These are phyloP conservation scores for Mus minutoides DNA, from an alignment of 2,797 vertebrate species.

Conservation along the genomic window DNA sequence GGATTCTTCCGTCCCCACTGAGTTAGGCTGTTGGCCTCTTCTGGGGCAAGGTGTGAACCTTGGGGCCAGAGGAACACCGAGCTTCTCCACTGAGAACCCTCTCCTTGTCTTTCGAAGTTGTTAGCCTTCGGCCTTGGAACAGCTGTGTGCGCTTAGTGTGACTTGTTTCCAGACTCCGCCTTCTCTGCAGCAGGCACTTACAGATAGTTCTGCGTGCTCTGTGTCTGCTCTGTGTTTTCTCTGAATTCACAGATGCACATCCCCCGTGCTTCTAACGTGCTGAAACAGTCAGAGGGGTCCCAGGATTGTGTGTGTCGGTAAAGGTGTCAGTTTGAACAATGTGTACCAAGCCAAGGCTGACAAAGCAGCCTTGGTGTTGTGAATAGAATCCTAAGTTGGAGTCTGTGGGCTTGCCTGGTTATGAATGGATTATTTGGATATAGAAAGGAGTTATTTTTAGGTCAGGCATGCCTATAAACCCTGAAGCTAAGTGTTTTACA, in stretches of 20 bases:
- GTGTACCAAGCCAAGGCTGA: background rate
- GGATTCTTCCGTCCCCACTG: background rate
- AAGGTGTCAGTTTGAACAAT: background rate
- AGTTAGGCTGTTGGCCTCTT: conserved; percentile 25
- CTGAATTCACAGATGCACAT: conserved; percentile 2
- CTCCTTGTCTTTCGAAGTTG: conserved; percentile 58
- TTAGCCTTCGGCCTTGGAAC: conserved; percentile 31
- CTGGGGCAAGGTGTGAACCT: background rate
- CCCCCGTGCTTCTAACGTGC: background rate
- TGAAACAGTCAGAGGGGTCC: conserved; percentile 29
- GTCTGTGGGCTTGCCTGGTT: background rate
- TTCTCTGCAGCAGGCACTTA: conserved; percentile 24
- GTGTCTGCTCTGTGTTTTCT: conserved; percentile 48
- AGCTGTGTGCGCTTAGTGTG: conserved; percentile 32
- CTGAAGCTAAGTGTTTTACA: conserved; percentile 73
- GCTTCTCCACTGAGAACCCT: background rate
- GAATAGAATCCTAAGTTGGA: conserved; percentile 32
- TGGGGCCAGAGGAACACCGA: background rate
- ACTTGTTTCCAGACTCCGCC: conserved; percentile 55
- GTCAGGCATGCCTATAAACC: conserved; percentile 65
- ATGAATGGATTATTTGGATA: conserved; percentile 73
- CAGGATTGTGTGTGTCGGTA: background rate
- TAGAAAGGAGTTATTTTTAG: conserved; percentile 76
- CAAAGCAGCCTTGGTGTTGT: background rate
- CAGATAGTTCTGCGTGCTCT: conserved; percentile 34